Evolutionary conservation across 2,113 vertebrate species (phyloP).

Genomic region (Xenopus borealis): DNA sequence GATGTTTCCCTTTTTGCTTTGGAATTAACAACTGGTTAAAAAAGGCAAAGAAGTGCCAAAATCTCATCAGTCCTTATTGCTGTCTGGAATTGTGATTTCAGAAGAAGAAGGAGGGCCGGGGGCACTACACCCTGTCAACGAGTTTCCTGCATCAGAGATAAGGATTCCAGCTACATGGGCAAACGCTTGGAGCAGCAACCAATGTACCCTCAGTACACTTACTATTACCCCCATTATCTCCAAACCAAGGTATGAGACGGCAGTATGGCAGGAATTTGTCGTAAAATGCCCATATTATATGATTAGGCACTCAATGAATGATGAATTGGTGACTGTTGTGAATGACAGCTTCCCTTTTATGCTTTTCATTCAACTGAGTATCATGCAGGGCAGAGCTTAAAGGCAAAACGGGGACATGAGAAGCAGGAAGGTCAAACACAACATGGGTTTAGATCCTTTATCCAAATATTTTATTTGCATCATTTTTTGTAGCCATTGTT

Average conservation of each 20-base stretch:
- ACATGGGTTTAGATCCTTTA: conserved; percentile 19
- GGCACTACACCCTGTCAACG: conserved; percentile 70
- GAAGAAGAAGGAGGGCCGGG: conserved; percentile 68
- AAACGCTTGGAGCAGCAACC: conserved; percentile 97
- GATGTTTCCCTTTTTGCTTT: conserved; percentile 56
- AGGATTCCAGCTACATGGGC: conserved; percentile 98
- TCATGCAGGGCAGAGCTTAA: conserved; percentile 44
- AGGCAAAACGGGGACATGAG: conserved; percentile 44
- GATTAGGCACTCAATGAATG: conserved; percentile 54
- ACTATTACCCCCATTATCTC: conserved; percentile 96
- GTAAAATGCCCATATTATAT: conserved; percentile 36
- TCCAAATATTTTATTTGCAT: not conserved
- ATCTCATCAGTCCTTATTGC: conserved; percentile 61
- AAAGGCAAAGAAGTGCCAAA: conserved; percentile 65
- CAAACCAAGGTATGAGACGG: conserved; percentile 89
- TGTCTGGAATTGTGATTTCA: conserved; percentile 74
- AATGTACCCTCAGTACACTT: conserved; percentile 99
- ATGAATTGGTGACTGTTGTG: conserved; percentile 50
- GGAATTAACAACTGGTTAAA: conserved; percentile 60
- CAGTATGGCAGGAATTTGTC: conserved; percentile 36
- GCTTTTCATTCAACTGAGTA: conserved; percentile 37
- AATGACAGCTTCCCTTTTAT: conserved; percentile 33
- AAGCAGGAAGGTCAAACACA: conserved; percentile 48
- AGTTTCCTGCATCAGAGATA: conserved; percentile 85
- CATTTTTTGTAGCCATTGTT: conserved; percentile 53